Percentiles rank a stretch among this genome's conserved stretches.
Conservation (phyloP, 2,797 vertebrate species). For the Epinephelus coioides region DNA sequence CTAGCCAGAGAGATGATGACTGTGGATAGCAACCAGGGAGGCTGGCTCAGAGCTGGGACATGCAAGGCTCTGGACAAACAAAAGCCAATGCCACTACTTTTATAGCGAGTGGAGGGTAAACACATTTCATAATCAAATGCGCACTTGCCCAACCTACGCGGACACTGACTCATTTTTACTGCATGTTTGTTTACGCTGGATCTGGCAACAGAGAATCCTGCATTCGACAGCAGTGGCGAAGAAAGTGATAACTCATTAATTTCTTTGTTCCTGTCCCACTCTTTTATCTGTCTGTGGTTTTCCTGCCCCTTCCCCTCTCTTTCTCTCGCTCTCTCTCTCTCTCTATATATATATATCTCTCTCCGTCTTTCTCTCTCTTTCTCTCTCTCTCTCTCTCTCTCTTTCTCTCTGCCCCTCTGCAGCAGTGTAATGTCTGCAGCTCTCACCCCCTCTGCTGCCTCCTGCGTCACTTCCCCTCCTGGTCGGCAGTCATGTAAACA, state of each 20-base stretch:
- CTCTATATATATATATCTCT: neutral
- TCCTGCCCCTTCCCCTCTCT: conserved; percentile 32
- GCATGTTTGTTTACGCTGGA: conserved; percentile 48
- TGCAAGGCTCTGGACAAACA: conserved; percentile 63
- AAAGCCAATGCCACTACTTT: conserved; percentile 67
- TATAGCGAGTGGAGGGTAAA: conserved; percentile 65
- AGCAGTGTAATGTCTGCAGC: conserved; percentile 76
- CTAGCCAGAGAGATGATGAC: conserved; percentile 47
- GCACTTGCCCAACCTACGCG: conserved; percentile 37
- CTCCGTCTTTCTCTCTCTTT: conserved; percentile 25
- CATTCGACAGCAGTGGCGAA: conserved; percentile 19
- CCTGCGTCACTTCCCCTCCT: conserved; percentile 83
- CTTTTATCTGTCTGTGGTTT: conserved; percentile 61
- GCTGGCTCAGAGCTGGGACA: conserved; percentile 47
- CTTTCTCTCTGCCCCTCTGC: conserved; percentile 53
- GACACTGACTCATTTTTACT: conserved; percentile 53
- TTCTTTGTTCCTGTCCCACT: conserved; percentile 47
- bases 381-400: conserved; percentile 29
- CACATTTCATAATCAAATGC: conserved; percentile 72
- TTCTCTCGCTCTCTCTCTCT: neutral
- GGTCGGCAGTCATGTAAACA: conserved; percentile 78
- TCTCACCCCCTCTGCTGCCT: conserved; percentile 63
- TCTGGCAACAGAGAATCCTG: conserved; percentile 23
- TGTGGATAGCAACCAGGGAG: conserved; percentile 44
- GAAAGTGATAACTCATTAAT: conserved; percentile 55